Percentiles rank a stretch among this genome's conserved stretches.
Conservation (phyloP, 1,140 invertebrate genomes). For the Apis laboriosa region DNA sequence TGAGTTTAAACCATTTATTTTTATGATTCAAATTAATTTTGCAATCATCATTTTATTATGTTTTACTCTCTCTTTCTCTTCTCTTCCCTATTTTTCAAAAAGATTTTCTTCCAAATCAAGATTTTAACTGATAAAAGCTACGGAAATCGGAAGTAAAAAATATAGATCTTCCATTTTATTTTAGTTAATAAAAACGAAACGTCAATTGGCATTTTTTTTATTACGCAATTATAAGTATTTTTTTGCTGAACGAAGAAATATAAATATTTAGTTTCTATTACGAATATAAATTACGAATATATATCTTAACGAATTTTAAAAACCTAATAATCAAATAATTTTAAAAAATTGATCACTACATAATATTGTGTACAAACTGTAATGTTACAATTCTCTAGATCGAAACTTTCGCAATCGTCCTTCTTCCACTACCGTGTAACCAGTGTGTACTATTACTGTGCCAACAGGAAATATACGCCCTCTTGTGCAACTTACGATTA, state of each 20-base stretch:
- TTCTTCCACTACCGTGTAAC: conserved; percentile 3
- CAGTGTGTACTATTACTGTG: neutral
- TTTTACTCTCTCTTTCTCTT: neutral
- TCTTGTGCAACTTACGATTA: conserved; percentile 10
- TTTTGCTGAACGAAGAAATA: no score
- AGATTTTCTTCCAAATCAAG: conserved; percentile 47
- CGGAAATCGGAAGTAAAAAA: neutral
- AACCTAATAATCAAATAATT: no score
- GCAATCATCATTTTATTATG: neutral
- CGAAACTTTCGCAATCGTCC: conserved; percentile 35
- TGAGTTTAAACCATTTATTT: neutral
- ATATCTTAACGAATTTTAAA: no score
- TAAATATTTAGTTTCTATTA: no score
- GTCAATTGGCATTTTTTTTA: neutral
- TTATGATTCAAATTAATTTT: neutral
- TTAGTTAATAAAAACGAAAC: neutral
- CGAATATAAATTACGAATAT: no score
- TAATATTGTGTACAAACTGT: neutral
- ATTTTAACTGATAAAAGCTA: conserved; percentile 24
- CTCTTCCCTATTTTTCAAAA: neutral
- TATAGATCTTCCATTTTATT: neutral
- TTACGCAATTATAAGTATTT: no score
- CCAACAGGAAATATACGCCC: conserved; percentile 38
- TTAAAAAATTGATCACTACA: neutral
- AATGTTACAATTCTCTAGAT: conserved; percentile 1